phyloP scores from a whole-genome alignment of 2,888 invertebrate species.

The Bugula neritina region DNA sequence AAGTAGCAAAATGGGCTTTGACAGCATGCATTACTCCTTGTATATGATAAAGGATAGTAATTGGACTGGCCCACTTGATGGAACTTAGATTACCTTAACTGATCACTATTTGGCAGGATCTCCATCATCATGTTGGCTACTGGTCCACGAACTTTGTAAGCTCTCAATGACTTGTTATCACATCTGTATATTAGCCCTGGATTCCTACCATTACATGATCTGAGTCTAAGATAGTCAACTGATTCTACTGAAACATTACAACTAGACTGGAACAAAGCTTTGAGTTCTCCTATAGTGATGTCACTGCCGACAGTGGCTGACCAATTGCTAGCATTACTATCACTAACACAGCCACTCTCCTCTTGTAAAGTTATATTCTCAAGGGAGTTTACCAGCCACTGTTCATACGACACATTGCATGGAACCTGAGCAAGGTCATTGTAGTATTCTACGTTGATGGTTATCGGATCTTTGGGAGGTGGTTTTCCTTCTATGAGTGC shows the following conservation, averaged over 20 bases:
- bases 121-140: background rate
- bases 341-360: no score
- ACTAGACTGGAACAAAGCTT: background rate
- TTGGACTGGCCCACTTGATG: no score
- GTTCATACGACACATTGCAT: background rate
- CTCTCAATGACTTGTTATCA: background rate
- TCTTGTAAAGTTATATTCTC: background rate
- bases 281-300: background rate
- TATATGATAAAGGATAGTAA: no score
- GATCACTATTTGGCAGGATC: no score
- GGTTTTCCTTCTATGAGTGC: conserved; percentile 42
- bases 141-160: background rate
- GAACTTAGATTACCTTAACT: no score
- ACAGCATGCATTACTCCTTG: no score
- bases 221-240: background rate
- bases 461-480: conserved; percentile 39
- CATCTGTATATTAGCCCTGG: background rate
- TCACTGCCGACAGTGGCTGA: background rate
- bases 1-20: no score
- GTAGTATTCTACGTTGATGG: background rate
- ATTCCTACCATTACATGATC: background rate
- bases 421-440: no score
- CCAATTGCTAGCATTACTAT: background rate
- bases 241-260: background rate
- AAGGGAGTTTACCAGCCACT: conserved; percentile 1